Evolutionary conservation across 2,113 vertebrate genomes (phyloP), one percentile per base, ranked within the genome.

Genomic region (Nibea albiflora): DNA sequence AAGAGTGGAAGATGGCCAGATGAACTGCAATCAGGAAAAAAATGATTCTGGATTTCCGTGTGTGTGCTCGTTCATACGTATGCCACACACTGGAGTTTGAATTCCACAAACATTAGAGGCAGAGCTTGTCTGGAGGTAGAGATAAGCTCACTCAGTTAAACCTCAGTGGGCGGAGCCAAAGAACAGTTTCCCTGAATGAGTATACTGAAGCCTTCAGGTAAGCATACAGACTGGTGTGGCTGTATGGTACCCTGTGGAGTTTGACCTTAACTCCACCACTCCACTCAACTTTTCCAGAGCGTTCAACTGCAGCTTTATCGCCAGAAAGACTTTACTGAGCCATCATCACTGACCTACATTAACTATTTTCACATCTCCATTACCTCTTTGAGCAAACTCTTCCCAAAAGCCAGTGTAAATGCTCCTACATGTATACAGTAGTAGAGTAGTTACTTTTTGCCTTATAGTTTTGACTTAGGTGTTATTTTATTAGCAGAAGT

Each of bases 121-220:
- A 58, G 60, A 60, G 78, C 53, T 53, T 24, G 63, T 77, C 78
- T 89, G 88, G 39, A 85, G 80, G 68, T 58, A 74, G 72, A 82
- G 81, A 89, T 87, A 89, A 87, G 67, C 75, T 52, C 61, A 0
- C 19, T 0, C 11, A 89, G 42, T 62, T 74, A 62, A 85, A 77
- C 52, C 62, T 77, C 76, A 44, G 83, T 67, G n/a, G 76, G 78
- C 7, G 76, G 76, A 82, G 70, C 68, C 35, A 56, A 39, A 78
- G 35, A 39, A 31, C 47, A 64, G 31, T n/a, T 84, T 24, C 42
- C 78, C 44, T 22, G n/a, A 52, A 70, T 60, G 22, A 8, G 6
- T 35, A n/a, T 12, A 35, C 4, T 44, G 44, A 53, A 26, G 57
- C 31, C 22, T 26, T 14, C 4, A 9, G 17, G 49, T 46, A 46